Percentiles rank a stretch among this genome's conserved stretches.
phyloP scores from a whole-genome alignment of 2,797 vertebrate species.

The Takifugu ocellatus region DNA sequence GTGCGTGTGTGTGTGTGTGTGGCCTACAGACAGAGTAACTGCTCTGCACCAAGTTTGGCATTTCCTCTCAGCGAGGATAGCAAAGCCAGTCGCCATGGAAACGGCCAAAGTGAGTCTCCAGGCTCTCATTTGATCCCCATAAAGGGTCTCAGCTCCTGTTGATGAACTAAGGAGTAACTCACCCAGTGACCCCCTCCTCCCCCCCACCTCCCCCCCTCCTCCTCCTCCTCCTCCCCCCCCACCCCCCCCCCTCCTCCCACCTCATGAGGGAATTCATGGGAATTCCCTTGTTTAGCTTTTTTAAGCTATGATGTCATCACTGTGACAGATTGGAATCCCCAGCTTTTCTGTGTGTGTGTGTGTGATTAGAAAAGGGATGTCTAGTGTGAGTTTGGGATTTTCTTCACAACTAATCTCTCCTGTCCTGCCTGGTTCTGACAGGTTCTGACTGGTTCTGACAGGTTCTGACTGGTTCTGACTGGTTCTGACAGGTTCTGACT shows the following conservation, averaged over 20 bases:
- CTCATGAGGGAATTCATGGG: constrained; percentile 50
- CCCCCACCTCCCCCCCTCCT: background rate
- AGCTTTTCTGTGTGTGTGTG: constrained; percentile 26
- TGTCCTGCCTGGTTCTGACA: too few species aligned
- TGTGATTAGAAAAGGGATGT: too few species aligned
- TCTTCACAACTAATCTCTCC: too few species aligned
- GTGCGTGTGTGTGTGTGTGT: background rate
- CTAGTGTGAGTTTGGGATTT: constrained; percentile 9
- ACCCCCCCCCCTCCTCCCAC: constrained; percentile 12
- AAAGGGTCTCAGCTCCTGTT: constrained; percentile 24
- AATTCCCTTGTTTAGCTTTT: constrained; percentile 65
- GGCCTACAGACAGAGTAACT: constrained; percentile 13
- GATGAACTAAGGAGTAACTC: constrained; percentile 35
- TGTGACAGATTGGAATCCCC: constrained; percentile 70
- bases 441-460: too few species aligned
- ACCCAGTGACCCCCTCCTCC: background rate
- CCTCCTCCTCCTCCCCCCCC: background rate
- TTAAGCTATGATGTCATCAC: constrained; percentile 68
- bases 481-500: too few species aligned
- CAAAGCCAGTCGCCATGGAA: constrained; percentile 57
- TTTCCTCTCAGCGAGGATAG: constrained; percentile 56
- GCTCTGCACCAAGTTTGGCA: constrained; percentile 41
- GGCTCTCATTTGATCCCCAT: constrained; percentile 31
- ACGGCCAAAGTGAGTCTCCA: constrained; percentile 41
- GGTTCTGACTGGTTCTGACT: too few species aligned